Conservation (phyloP, 2,888 invertebrate species). For the Hydropsyche betteni region DNA sequence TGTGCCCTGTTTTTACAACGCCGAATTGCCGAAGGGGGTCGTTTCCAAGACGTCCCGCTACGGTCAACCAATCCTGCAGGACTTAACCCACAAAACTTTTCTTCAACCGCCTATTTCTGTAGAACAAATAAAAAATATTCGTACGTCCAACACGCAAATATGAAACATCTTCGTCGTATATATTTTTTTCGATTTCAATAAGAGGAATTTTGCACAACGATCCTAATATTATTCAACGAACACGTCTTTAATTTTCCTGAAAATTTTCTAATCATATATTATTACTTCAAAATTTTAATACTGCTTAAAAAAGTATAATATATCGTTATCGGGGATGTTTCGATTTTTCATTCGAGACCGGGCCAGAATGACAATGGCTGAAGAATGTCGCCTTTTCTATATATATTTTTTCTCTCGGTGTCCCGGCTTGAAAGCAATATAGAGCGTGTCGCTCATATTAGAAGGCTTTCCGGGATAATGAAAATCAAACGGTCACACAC, state of each 20-base stretch:
- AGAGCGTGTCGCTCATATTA: slow-evolving; percentile 40
- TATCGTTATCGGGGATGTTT: neutral
- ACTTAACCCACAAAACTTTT: slow-evolving; percentile 17
- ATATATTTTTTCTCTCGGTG: neutral
- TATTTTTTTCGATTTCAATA: neutral
- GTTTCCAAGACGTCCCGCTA: slow-evolving; percentile 1
- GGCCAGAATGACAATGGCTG: slow-evolving; percentile 34
- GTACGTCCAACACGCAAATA: neutral
- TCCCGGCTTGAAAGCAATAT: slow-evolving; percentile 38
- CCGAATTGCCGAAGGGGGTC: slow-evolving; percentile 48
- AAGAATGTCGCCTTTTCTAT: slow-evolving; percentile 16
- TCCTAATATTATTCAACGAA: neutral
- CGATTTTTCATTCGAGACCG: slow-evolving; percentile 2
- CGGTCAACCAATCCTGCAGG: neutral
- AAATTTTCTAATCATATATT: neutral
- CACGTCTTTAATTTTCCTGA: no score
- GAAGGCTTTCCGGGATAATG: slow-evolving; percentile 45
- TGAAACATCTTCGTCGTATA: neutral
- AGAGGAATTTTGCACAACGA: neutral
- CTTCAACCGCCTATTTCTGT: neutral
- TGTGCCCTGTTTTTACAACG: slow-evolving; percentile 49
- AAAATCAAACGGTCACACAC: slow-evolving; percentile 50
- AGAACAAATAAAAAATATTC: neutral
- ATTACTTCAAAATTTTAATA: neutral
- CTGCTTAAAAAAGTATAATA: neutral